Conservation (phyloP, 2,113 vertebrate genomes). For the Peromyscus polionotus region DNA sequence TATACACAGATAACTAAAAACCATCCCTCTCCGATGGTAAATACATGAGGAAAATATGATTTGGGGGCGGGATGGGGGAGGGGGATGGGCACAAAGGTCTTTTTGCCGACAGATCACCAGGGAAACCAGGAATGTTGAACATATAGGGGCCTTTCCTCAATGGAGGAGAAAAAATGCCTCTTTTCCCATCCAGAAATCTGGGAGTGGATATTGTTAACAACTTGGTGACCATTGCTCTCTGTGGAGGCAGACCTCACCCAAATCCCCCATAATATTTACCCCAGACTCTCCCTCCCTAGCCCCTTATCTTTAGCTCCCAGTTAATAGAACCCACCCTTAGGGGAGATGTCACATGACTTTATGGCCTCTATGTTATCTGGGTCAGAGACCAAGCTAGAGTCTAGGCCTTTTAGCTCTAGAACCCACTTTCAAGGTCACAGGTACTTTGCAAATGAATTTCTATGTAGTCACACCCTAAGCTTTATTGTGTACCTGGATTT, state of each 20-base stretch:
- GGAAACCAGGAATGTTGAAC: no score
- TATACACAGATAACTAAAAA: neutral
- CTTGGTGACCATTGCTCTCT: neutral
- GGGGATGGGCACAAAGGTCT: neutral
- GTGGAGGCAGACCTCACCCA: neutral
- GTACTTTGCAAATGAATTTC: neutral
- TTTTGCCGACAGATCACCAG: neutral
- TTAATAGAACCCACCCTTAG: neutral
- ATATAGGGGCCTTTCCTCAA: neutral
- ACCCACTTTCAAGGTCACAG: neutral
- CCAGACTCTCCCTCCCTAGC: neutral
- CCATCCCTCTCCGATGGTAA: neutral
- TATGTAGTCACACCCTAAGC: neutral
- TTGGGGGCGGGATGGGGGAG: neutral
- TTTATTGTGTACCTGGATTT: neutral
- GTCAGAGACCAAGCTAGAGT: neutral
- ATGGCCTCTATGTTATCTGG: neutral
- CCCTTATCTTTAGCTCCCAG: neutral
- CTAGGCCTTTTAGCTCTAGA: neutral
- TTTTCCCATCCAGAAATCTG: neutral
- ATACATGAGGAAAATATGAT: neutral
- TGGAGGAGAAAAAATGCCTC: neutral
- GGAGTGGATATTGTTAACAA: no score
- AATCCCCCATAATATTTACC: neutral
- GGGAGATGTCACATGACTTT: neutral